Percentiles rank a stretch among this genome's conserved stretches.
These are phyloP conservation scores for Otus sunia DNA, from an alignment of 2,113 vertebrate genomes.

Conservation along the genomic window DNA sequence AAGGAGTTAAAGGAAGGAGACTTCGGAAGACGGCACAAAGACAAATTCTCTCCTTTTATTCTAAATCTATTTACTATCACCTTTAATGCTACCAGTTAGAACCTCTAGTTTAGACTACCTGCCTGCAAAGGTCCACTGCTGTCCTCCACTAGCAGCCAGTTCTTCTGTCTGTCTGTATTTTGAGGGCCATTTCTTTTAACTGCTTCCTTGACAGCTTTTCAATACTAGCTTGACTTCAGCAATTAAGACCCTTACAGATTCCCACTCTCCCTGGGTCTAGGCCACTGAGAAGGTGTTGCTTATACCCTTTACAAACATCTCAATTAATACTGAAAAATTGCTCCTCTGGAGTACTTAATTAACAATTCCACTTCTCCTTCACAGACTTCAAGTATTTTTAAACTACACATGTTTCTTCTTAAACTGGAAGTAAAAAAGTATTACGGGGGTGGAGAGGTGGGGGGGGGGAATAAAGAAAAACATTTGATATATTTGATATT, in stretches of 20 bases:
- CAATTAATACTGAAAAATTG: conserved; percentile 22
- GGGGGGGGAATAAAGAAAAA: background rate
- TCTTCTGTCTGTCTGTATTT: background rate
- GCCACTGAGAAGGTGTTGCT: background rate
- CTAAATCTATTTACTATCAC: background rate
- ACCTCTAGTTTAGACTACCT: background rate
- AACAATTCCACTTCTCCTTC: background rate
- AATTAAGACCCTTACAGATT: conserved; percentile 6
- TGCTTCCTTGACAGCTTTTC: background rate
- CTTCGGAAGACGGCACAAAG: background rate
- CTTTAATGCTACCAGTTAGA: background rate
- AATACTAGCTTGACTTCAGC: background rate
- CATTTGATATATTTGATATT: background rate
- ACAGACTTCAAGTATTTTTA: background rate
- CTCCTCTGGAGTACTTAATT: conserved; percentile 17
- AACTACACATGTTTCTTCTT: background rate
- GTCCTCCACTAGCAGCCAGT: background rate
- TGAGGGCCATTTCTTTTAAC: background rate
- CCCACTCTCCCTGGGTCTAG: background rate
- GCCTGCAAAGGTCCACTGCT: background rate
- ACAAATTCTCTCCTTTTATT: background rate
- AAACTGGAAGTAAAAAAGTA: background rate
- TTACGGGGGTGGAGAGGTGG: background rate
- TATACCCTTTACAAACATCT: conserved; percentile 21
- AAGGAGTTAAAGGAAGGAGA: background rate